Evolutionary conservation across 2,888 invertebrate genomes (phyloP), one percentile per base, ranked within the genome.

Genomic region (Stenolophus ochropezus): DNA sequence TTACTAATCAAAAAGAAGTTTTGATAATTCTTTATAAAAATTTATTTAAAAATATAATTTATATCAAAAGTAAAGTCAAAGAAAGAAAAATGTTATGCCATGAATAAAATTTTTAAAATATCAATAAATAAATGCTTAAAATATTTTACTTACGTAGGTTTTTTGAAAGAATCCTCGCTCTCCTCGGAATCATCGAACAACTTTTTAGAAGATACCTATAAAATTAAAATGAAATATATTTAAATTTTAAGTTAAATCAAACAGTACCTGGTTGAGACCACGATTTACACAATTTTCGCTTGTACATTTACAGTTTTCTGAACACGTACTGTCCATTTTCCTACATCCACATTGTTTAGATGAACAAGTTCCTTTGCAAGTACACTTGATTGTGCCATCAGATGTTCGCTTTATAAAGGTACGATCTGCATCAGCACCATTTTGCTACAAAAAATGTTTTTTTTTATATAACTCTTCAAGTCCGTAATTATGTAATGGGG

Each of bases 341-440:
- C 91, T 90, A 83, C 94, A 94, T 16, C 92, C 90, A 87, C 94
- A 94, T 75, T 91, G 86, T 85, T 91, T 90, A 33, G 90, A 91
- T 82, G 89, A 87, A 85, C 94, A 94, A 65, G 90, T 90, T 1
- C 92, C 92, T 86, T 92, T 81, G 84, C 94, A 94, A 0, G 89
- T 87, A 88, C 94, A 94, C 85, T 91, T 91, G n/a, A 91, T 86
- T 0, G 91, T 87, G 0, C 93, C 93, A 85, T 92, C 92, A 1
- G 90, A 91, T 51, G 90, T 88, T 25, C 93, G 90, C 87, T 94
- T 94, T 0, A 69, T 33, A 33, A 53, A 27, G n/a, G 79, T 23
- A 0, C 71, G 49, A 2, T 79, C 78, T 8, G 18, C 20, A 20
- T 56, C 56, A 11, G 20, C 11, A 51, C n/a, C 14, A 51, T n/a